Conservation (phyloP, 2,797 vertebrate species). For the Caiman crocodilus region DNA sequence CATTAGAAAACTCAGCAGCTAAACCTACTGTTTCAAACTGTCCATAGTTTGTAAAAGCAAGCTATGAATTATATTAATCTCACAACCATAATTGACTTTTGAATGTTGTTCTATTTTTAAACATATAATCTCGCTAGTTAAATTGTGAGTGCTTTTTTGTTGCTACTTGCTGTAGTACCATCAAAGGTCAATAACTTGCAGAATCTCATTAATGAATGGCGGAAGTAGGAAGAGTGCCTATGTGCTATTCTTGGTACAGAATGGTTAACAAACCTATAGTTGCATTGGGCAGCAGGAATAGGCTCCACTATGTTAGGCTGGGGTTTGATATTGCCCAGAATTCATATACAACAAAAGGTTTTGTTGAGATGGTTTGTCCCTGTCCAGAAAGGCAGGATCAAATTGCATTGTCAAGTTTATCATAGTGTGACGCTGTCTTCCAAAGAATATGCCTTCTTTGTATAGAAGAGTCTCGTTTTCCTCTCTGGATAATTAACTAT, state of each 20-base stretch:
- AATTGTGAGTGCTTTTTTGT: background rate
- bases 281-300: background rate
- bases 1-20: slow-evolving; percentile 12
- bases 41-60: background rate
- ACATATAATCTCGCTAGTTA: background rate
- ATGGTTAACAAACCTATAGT: background rate
- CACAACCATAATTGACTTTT: rapidly evolving
- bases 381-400: slow-evolving; percentile 4
- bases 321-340: background rate
- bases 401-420: background rate
- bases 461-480: background rate
- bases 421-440: background rate
- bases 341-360: background rate
- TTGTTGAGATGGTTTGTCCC: background rate
- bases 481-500: background rate
- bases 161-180: rapidly evolving
- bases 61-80: rapidly evolving
- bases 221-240: background rate
- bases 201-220: rapidly evolving
- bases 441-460: background rate
- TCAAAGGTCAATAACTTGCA: rapidly evolving
- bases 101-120: rapidly evolving
- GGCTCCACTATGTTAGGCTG: rapidly evolving
- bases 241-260: background rate
- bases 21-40: background rate